Conservation (phyloP, 1,140 invertebrate genomes). For the Brachionus angularis region DNA sequence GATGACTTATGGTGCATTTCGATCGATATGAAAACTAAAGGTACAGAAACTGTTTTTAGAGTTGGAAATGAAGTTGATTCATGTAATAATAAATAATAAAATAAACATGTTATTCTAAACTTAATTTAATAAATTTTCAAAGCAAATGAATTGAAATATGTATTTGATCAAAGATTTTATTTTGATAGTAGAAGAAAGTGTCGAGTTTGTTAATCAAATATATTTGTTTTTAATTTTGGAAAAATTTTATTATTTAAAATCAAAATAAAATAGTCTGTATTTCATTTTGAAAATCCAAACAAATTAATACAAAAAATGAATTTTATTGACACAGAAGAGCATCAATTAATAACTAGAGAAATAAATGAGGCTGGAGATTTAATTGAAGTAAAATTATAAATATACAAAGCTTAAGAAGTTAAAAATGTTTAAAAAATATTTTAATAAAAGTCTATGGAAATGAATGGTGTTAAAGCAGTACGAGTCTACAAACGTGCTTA, state of each 20-base stretch:
- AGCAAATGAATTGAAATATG: constrained; percentile 40
- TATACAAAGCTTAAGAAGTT: too few relatives aligned
- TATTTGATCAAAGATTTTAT: constrained; percentile 40
- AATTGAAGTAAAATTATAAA: constrained; percentile 21
- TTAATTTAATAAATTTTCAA: not conserved
- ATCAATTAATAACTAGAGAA: constrained; percentile 33
- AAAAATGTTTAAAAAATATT: not conserved
- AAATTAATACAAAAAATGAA: constrained; percentile 21
- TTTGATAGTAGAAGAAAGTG: constrained; percentile 40
- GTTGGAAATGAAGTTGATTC: constrained; percentile 37
- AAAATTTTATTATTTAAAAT: not conserved
- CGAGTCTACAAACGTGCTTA: constrained; percentile 16
- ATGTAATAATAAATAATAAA: constrained; percentile 5
- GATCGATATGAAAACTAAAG: constrained; percentile 42
- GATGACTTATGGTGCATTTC: constrained; percentile 38
- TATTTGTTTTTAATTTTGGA: not conserved
- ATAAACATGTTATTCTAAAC: not conserved
- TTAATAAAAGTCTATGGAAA: constrained; percentile 31
- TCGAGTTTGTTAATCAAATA: not conserved
- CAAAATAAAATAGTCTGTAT: constrained; percentile 14
- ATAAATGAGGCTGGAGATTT: not conserved
- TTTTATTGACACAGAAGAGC: constrained; percentile 40
- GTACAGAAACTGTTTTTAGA: constrained; percentile 33
- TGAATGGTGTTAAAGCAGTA: constrained; percentile 28
- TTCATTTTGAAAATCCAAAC: constrained; percentile 40